phyloP scores from a whole-genome alignment of 2,113 vertebrate genomes.

The Syrmaticus mikado region DNA sequence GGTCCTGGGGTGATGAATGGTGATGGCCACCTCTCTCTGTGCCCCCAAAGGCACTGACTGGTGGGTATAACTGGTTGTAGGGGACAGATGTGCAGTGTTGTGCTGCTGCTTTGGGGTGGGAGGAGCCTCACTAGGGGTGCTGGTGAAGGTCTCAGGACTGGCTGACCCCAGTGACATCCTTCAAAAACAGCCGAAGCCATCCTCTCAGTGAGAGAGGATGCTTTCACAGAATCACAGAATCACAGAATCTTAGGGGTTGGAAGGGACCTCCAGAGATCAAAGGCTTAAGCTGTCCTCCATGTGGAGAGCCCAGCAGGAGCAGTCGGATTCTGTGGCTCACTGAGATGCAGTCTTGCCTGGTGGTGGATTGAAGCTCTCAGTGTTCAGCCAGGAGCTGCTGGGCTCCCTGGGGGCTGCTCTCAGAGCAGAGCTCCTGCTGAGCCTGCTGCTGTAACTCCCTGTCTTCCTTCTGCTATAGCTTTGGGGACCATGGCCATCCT shows the following conservation, averaged over 20 bases:
- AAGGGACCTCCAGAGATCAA: no score
- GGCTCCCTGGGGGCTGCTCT: accelerated
- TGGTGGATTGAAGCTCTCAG: accelerated
- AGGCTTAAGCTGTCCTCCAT: not conserved
- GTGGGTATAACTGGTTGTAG: not conserved
- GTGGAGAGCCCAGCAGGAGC: not conserved
- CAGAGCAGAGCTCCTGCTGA: not conserved
- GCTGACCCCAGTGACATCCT: not conserved
- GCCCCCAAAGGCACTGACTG: not conserved
- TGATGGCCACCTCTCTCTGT: not conserved
- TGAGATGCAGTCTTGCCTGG: accelerated
- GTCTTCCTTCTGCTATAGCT: not conserved
- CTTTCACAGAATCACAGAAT: no score
- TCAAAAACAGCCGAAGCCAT: not conserved
- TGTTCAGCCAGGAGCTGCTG: not conserved
- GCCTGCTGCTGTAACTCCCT: not conserved
- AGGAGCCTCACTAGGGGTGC: accelerated
- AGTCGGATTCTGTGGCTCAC: no score
- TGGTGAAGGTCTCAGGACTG: accelerated
- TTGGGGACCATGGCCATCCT: accelerated
- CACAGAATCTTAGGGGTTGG: no score
- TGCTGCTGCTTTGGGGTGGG: accelerated
- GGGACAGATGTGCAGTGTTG: accelerated
- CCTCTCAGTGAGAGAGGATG: not conserved
- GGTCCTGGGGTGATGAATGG: not conserved